Evolutionary conservation across 2,888 invertebrate genomes (phyloP), one percentile per base, ranked within the genome.

Genomic region (Heliconius ethilla): DNA sequence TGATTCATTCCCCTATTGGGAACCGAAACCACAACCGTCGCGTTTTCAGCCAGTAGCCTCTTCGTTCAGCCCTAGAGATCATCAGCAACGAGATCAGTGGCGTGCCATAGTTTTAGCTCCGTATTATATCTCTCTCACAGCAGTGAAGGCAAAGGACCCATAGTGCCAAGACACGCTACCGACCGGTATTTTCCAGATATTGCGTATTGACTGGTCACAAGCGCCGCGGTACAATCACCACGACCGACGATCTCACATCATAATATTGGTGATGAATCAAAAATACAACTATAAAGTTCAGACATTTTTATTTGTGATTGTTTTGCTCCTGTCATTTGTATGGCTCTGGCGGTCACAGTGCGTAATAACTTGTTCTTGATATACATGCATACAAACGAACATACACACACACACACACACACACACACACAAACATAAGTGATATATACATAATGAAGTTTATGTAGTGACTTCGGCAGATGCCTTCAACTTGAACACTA

Each of bases 401-500:
- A 66, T 29, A 33, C 7, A 33, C 1, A 66, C 27, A 65, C 27
- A 65, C 33, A 37, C 27, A 27, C 27, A 65, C 33, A 37, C 27
- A 27, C 4, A 33, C 7, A 66, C 22, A 4, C 15, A 25, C 18
- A 65, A 3, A 65, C 2, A 11, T 18, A 37, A n/a, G 33, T 5
- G 18, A 11, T n/a, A n/a, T 22, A 67, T 37, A 67, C 6, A 67
- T 37, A 37, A 5, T n/a, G 2, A 25, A 15, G 7, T 40, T 22
- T 51, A 67, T 33, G 13, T 40, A 67, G 33, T 67, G 25, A 11
- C n/a, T 37, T 7, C 37, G 67, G 67, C 3, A 40, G 37, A 67
- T 67, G 67, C 37, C 67, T 67, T 67, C 37, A 67, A 67, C 67
- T 67, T 67, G 67, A 63, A 67, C 67, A 67, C 37, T 67, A 67